phyloP scores from a whole-genome alignment of 2,797 vertebrate species.

The Hephaestus fuliginosus region DNA sequence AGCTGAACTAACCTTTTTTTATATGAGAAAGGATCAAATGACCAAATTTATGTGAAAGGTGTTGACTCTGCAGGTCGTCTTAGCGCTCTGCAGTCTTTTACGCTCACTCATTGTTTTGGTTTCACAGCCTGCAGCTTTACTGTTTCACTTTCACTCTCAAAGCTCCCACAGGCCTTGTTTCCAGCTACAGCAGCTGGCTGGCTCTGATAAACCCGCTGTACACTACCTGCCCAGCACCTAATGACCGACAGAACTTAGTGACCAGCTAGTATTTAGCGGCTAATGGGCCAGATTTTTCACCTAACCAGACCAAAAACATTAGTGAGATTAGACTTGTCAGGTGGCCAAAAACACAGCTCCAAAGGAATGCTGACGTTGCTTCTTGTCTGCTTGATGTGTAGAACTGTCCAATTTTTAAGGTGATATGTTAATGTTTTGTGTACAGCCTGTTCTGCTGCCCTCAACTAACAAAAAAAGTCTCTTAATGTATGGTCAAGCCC shows the following conservation, averaged over 20 bases:
- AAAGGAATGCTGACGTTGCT: neutral
- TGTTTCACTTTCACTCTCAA: neutral
- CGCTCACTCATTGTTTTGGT: neutral
- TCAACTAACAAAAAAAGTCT: neutral
- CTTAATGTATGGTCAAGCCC: neutral
- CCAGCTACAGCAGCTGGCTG: neutral
- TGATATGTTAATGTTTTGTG: neutral
- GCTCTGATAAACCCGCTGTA: neutral
- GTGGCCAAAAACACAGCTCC: neutral
- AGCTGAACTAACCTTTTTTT: slow-evolving; percentile 7
- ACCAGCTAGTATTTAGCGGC: neutral
- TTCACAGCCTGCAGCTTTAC: neutral
- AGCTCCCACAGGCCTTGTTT: neutral
- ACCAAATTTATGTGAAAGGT: neutral
- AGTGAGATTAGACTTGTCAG: neutral
- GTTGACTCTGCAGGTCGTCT: neutral
- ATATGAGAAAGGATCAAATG: slow-evolving; percentile 6
- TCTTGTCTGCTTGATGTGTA: neutral
- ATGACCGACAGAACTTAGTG: neutral
- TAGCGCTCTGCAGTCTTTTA: neutral
- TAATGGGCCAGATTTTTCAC: neutral
- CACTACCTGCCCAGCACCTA: neutral
- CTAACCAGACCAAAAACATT: neutral
- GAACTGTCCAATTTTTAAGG: neutral
- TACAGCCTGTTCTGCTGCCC: neutral